Base-by-base conservation (phyloP, 2,113 vertebrate genomes). In the Todiramphus chloris region DNA sequence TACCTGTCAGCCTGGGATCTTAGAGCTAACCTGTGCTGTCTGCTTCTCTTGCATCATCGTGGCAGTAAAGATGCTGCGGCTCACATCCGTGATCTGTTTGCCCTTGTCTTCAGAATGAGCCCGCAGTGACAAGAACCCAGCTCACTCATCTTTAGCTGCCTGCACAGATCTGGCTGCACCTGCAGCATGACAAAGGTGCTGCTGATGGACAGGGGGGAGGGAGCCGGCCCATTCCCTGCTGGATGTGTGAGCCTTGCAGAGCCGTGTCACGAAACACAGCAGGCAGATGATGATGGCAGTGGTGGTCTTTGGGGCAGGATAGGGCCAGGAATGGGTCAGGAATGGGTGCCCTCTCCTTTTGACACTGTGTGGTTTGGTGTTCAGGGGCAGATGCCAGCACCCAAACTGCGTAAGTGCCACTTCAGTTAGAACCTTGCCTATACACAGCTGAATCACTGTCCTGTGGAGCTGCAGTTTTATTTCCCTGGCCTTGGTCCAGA, bases 371-470 rank as follows among this genome's bases (percentile, higher is more conserved):
- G 74, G 30, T 82, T 90, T 76, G 58, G 62, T 78, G 89, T 10
- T 48, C 78, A 20, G 0, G 15, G 51, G 53, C 77, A 33, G 46
- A 69, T 75, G 77, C 39, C 83, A 84, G 51, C 93, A 82, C 43
- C 62, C 66, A 78, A 81, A 66, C 20, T 7, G 7, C 3, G 4
- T 51, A 70, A 95, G 13, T 24, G 86, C 51, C 70, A 35, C 51
- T 83, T 78, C 81, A 85, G 1, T 93, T 62, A 66, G 39, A 80
- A 30, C 44, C 74, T 43, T 41, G 63, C 44, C 35, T 82, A 11
- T 35, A 17, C 12, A 23, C 31, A 73, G 50, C 81, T 96, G 84
- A 93, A 79, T 91, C 93, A 79, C 81, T 73, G 81, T 85, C 59
- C 84, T 62, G 24, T 59, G 64, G 70, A 85, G 41, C 11, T 58